Base-by-base conservation (phyloP, 2,113 vertebrate species). In the Vireo altiloquus region DNA sequence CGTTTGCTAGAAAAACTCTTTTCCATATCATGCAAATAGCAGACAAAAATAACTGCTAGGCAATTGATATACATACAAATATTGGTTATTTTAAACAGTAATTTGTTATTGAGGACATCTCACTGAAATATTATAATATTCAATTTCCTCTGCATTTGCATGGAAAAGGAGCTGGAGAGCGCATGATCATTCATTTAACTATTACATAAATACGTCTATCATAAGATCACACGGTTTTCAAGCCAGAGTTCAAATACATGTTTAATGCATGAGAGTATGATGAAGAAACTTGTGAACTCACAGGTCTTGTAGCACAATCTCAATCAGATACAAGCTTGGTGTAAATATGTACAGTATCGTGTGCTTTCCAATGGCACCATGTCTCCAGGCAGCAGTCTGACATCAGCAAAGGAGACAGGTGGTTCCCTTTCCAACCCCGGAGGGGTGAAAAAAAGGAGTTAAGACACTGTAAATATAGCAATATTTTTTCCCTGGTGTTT, bases 261-360 rank as follows among this genome's bases (percentile, higher is more conserved):
- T 96, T 98, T 97, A 97, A 98, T 98, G 97, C 96, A 97, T 95
- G 93, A 97, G 96, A 92, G 82, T 87, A 81, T 30, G 54, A 90
- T 97, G 97, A 97, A 97, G 97, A 98, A 82, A 92, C 90, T 95
- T 93, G 91, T 93, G 96, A 97, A 96, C 90, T 97, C 85, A 50
- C 70, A 83, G 97, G 96, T 96, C 94, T 97, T 82, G 10, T 96
- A 97, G 71, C 81, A 94, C 93, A 93, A 95, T 96, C 97, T 95
- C 85, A 89, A 97, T 97, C 97, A 97, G 97, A 97, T 97, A 96
- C 4, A 54, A 93, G 95, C 82, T 90, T 91, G 97, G 96, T 96
- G 96, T 97, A 98, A 98, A 98, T 97, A 97, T 95, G 96, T 97
- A 97, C 97, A 94, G 96, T 96, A 96, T 97, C 96, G 96, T 96